phyloP scores from a whole-genome alignment of 2,888 invertebrate species.

The Amphipyra berbera region DNA sequence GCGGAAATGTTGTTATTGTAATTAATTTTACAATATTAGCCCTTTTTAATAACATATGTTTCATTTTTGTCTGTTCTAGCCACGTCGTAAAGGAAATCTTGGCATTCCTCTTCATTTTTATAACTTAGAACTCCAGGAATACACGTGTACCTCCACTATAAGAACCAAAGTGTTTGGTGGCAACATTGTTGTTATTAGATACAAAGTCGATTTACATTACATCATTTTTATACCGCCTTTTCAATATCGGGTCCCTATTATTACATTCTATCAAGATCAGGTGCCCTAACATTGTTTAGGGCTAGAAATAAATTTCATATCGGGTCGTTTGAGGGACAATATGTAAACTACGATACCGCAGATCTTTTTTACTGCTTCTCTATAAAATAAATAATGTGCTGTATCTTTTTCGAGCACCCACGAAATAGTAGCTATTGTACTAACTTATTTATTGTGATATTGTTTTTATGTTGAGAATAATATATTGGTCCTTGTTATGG shows the following conservation, averaged over 20 bases:
- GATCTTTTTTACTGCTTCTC: constrained; percentile 67
- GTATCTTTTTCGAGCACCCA: constrained; percentile 58
- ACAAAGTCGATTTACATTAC: constrained; percentile 38
- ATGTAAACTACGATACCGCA: constrained; percentile 68
- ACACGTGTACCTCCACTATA: too few species aligned
- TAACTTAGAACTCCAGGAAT: too few species aligned
- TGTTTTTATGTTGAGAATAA: constrained; percentile 11
- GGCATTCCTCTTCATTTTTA: too few species aligned
- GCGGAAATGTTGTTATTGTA: too few species aligned
- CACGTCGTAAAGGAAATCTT: too few species aligned
- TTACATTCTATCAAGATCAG: constrained; percentile 41
- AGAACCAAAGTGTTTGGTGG: not conserved
- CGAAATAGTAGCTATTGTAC: constrained; percentile 31
- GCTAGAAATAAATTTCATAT: constrained; percentile 48
- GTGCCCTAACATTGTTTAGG: constrained; percentile 48
- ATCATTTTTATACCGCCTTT: constrained; percentile 48
- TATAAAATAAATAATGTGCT: constrained; percentile 75
- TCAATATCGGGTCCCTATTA: constrained; percentile 37
- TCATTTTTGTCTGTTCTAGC: too few species aligned
- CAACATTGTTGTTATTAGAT: constrained; percentile 13
- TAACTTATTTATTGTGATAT: constrained; percentile 33
- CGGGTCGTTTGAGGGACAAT: constrained; percentile 57
- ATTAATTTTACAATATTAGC: too few species aligned
- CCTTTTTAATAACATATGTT: too few species aligned
- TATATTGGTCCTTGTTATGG: too few species aligned